Percentiles rank a stretch among this genome's conserved stretches.
Conservation (phyloP, 2,888 invertebrate genomes). For the Orchesella flavescens region DNA sequence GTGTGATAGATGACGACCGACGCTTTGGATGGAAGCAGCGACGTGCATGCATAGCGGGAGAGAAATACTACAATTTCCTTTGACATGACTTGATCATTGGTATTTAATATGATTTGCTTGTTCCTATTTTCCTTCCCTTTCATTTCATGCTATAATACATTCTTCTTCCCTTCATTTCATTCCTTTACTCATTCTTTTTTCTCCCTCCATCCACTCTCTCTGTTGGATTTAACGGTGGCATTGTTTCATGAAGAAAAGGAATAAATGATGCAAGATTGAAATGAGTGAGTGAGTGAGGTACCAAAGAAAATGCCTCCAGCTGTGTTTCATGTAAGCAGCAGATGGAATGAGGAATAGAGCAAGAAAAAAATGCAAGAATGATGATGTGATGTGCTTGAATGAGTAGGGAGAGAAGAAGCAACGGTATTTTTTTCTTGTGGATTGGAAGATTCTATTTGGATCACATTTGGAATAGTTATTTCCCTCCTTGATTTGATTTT, state of each 20-base stretch:
- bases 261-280: constrained; percentile 49
- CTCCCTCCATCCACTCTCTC: constrained; percentile 19
- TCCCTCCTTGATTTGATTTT: constrained; percentile 16
- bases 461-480: constrained; percentile 30
- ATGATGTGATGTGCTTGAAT: no score
- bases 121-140: constrained; percentile 9
- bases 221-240: constrained; percentile 26
- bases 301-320: constrained; percentile 30
- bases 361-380: no score
- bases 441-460: neutral
- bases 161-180: neutral
- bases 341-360: no score
- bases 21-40: no score
- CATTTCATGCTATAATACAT: neutral
- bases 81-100: constrained; percentile 58
- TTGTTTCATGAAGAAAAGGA: constrained; percentile 42
- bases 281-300: constrained; percentile 26
- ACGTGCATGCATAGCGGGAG: neutral
- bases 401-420: no score
- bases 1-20: no score
- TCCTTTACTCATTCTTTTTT: constrained; percentile 19
- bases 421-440: neutral
- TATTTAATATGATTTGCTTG: constrained; percentile 56
- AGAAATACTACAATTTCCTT: constrained; percentile 29
- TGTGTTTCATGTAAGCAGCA: constrained; percentile 19